Evolutionary conservation across 23 tunicate species (phyloP), one percentile per base, ranked within the genome.

Genomic region (Botrylloides violaceus): DNA sequence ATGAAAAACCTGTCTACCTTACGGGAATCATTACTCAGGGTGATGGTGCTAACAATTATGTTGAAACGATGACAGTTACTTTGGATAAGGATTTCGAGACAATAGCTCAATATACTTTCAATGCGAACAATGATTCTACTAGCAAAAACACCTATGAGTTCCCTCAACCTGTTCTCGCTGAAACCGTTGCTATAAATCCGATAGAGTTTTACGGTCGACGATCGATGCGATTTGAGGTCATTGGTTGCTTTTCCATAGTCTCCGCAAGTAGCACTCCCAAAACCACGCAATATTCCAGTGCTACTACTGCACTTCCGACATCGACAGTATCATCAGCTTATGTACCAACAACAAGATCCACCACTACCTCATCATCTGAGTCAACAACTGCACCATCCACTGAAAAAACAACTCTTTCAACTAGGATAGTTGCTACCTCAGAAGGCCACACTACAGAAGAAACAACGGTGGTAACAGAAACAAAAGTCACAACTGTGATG

Each of bases 11-110:
- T 2, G 84, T 81, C 21, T 56, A 62, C 31, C 61, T 87, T 28
- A 87, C 95, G 1, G 77, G 77, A 6, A 76, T 87, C 20, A 49
- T 76, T 0, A 87, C 95, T 4, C 95, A 87, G 50, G 95, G 86
- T 18, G 86, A 84, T 22, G 75, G 59, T 28, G 25, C 19, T 4
- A 26, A 43, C 4, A 68, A 28, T 38, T 68, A 22, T 68, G 74
- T 68, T 0, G 9, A 22, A 28, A 37, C 56, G 1, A 35, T 32
- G 2, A 1, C 9, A 19, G 74, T 68, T 1, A 30, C 58, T 32
- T 68, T 53, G 74, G 22, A 68, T 21, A 39, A 32, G 2, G 26
- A 32, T 37, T 6, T 7, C 37, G 49, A 37, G 26, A 43, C 21
- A 30, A n/a, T n/a, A n/a, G n/a, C n/a, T n/a, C n/a, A n/a, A n/a